Evolutionary conservation across 1,140 invertebrate genomes (phyloP).

Genomic region (Ips typographus): DNA sequence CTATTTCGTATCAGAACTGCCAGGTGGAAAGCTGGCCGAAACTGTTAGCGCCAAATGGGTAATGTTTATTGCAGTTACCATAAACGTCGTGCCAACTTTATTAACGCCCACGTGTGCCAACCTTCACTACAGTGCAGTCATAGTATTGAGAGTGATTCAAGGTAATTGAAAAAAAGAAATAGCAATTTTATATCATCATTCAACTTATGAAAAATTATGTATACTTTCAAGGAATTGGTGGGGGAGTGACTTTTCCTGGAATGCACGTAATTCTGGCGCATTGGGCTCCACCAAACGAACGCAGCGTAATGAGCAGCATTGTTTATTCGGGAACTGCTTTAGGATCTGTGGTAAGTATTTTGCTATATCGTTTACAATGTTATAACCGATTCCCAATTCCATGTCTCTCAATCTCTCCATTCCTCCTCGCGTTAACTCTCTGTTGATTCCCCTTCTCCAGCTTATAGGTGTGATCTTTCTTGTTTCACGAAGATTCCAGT

Average conservation of each 20-base stretch:
- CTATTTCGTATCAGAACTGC: constrained; percentile 78
- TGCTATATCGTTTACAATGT: too few species aligned
- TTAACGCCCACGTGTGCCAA: constrained; percentile 67
- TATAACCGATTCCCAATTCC: too few species aligned
- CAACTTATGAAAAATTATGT: too few species aligned
- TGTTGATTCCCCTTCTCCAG: too few species aligned
- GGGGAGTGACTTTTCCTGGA: constrained; percentile 73
- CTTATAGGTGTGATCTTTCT: too few species aligned
- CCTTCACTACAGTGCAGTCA: constrained; percentile 58
- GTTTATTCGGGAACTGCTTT: constrained; percentile 72
- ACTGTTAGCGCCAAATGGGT: constrained; percentile 80
- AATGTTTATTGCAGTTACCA: constrained; percentile 74
- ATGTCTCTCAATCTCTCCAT: too few species aligned
- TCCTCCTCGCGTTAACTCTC: too few species aligned
- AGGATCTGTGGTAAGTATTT: constrained; percentile 70
- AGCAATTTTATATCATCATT: too few species aligned
- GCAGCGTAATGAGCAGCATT: constrained; percentile 66
- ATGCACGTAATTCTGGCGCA: constrained; percentile 74
- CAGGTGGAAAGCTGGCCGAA: constrained; percentile 75
- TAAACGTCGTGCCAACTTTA: constrained; percentile 75
- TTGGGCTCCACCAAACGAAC: constrained; percentile 74
- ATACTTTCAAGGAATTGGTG: constrained; percentile 60
- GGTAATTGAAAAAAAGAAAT: constrained; percentile 52
- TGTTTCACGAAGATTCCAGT: too few species aligned
- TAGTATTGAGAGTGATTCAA: constrained; percentile 69